phyloP scores from a whole-genome alignment of 2,797 vertebrate species.

The Manis javanica region DNA sequence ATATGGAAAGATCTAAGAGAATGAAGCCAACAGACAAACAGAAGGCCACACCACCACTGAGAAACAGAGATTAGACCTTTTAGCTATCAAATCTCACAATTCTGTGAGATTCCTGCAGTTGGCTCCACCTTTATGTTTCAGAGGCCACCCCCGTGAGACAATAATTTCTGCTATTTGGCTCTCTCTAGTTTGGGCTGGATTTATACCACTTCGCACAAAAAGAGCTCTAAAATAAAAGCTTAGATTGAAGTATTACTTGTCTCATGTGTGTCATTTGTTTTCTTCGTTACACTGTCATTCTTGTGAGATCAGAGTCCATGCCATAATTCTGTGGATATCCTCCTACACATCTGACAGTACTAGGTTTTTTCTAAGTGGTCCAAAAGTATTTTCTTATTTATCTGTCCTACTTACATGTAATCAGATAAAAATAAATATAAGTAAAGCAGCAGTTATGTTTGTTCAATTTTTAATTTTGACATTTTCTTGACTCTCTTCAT shows the following conservation, averaged over 20 bases:
- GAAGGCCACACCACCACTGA: not conserved
- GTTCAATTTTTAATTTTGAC: not conserved
- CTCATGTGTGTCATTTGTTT: not conserved
- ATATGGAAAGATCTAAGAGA: not conserved
- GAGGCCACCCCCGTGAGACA: not conserved
- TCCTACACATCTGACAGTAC: not conserved
- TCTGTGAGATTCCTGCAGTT: not conserved
- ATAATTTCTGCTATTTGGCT: conserved; percentile 1
- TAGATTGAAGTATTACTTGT: not conserved
- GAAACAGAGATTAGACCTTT: not conserved
- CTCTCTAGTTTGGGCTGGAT: not conserved
- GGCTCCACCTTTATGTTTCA: not conserved
- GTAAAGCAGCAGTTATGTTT: not conserved
- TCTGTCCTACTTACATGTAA: not conserved
- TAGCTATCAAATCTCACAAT: not conserved
- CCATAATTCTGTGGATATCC: not conserved
- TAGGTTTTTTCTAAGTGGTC: not conserved
- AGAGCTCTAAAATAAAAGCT: not conserved
- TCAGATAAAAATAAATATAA: not conserved
- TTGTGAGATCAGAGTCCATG: not conserved
- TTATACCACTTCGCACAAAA: not conserved
- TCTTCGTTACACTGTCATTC: not conserved
- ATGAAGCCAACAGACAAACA: not conserved
- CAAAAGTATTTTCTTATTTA: not conserved
- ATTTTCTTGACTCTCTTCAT: not conserved